These are phyloP conservation scores for Prunella strophiata DNA, from an alignment of 2,797 vertebrate genomes.

Conservation along the genomic window DNA sequence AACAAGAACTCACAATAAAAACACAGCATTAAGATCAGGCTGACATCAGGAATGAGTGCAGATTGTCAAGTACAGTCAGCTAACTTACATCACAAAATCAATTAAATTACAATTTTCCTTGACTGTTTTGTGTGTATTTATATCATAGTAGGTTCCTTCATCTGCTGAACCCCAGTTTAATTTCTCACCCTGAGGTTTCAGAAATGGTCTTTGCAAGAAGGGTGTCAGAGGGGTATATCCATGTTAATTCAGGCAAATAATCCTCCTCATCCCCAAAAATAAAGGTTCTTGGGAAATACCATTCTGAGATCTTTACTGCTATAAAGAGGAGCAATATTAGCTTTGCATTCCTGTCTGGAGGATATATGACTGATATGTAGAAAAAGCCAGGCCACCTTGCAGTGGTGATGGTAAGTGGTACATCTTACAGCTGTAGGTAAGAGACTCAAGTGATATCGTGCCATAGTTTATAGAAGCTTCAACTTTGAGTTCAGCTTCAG, in stretches of 20 bases:
- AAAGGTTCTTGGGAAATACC: background rate
- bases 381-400: background rate
- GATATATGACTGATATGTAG: background rate
- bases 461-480: background rate
- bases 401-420: too few relatives aligned
- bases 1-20: constrained; percentile 6
- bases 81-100: background rate
- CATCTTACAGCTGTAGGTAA: background rate
- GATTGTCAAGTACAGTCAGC: background rate
- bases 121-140: background rate
- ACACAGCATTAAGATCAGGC: background rate
- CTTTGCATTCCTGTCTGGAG: background rate
- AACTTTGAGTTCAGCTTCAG: background rate
- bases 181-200: background rate
- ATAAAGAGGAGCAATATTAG: background rate
- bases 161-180: background rate
- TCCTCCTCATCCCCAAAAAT: background rate
- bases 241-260: background rate
- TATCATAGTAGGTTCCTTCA: background rate
- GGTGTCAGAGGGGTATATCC: background rate
- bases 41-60: background rate
- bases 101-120: background rate
- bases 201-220: background rate
- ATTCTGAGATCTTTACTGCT: background rate
- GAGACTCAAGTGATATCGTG: background rate